These are phyloP conservation scores for Barbus barbus DNA, from an alignment of 2,113 vertebrate species.

Conservation along the genomic window DNA sequence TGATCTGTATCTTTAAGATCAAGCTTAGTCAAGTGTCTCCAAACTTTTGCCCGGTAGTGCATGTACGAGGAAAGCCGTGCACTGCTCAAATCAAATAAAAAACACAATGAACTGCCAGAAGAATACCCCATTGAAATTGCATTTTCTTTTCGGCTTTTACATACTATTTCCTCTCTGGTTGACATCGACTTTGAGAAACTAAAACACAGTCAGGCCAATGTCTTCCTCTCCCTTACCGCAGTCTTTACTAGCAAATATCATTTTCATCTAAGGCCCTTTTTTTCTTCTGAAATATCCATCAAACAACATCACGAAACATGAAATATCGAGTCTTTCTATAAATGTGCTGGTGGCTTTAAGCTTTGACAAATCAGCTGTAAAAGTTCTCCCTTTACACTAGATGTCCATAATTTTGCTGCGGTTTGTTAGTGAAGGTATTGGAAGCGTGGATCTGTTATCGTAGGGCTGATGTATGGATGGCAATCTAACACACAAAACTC, in stretches of 20 bases:
- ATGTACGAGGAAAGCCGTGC: not conserved
- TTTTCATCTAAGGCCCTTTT: not conserved
- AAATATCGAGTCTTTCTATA: not conserved
- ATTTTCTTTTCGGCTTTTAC: not conserved
- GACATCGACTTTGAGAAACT: not conserved
- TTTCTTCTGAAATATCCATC: constrained; percentile 39
- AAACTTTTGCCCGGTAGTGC: not conserved
- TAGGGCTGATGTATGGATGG: not conserved
- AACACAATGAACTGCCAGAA: not conserved
- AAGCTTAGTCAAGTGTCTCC: not conserved
- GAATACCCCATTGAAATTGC: not conserved
- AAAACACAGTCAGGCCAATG: constrained; percentile 9
- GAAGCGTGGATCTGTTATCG: constrained; percentile 29
- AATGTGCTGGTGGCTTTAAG: constrained; percentile 3
- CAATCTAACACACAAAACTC: not conserved
- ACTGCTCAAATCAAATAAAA: not conserved
- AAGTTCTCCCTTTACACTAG: not conserved
- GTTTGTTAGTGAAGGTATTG: constrained; percentile 23
- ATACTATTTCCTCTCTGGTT: not conserved
- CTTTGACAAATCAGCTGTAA: constrained; percentile 24
- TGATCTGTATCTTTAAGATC: not conserved
- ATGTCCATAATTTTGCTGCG: not conserved
- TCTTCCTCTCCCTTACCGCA: not conserved
- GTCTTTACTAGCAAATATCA: not conserved
- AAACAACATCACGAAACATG: not conserved